Evolutionary conservation across 2,888 invertebrate genomes (phyloP).

Genomic region (Drosophila sordidula): DNA sequence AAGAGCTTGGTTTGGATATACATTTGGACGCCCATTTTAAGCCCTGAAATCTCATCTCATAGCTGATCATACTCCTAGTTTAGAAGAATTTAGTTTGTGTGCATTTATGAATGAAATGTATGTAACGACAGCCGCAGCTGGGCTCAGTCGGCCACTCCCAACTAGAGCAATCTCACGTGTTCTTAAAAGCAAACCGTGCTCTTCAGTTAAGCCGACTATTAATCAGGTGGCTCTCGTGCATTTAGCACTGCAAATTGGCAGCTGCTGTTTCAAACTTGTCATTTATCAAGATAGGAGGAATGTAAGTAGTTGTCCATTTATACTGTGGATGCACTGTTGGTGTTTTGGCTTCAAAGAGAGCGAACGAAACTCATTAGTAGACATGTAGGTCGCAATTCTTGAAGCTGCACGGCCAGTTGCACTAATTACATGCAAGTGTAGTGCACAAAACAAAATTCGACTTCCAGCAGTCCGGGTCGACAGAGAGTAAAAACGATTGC

Average conservation of each 20-base stretch:
- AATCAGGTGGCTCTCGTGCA: constrained; percentile 13
- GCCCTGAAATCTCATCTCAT: too few species aligned
- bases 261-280: constrained; percentile 41
- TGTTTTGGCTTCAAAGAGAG: constrained; percentile 32
- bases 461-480: constrained; percentile 1
- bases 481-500: constrained; percentile 19
- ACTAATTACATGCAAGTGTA: constrained; percentile 64
- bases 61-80: too few species aligned
- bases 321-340: constrained; percentile 12
- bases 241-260: constrained; percentile 22
- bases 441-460: constrained; percentile 26
- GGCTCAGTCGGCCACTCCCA: too few species aligned
- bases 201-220: constrained; percentile 23
- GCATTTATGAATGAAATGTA: too few species aligned
- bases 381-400: constrained; percentile 49
- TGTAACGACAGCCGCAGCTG: too few species aligned
- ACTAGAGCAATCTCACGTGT: too few species aligned
- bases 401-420: constrained; percentile 60
- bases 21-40: too few species aligned
- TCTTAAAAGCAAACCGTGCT: background rate
- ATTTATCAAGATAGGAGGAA: constrained; percentile 25
- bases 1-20: too few species aligned
- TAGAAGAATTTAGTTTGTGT: too few species aligned
- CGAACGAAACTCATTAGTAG: constrained; percentile 49
- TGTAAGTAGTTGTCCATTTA: constrained; percentile 7